A percentile compares a stretch with the other conserved stretches of the same genome.
Conservation (phyloP, 2,797 vertebrate species). For the Lophius americanus region DNA sequence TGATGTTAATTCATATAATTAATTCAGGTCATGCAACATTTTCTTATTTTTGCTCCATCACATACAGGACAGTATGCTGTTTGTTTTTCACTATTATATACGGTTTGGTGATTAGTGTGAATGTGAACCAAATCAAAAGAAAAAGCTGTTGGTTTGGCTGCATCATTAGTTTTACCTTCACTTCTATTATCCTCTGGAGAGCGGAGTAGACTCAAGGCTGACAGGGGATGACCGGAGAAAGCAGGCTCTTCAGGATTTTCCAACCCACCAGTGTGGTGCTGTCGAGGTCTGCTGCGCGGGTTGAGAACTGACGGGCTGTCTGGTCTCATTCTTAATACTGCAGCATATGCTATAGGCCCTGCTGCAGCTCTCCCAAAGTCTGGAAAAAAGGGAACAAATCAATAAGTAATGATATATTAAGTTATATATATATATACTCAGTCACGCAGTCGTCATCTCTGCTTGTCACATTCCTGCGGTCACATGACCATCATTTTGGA, state of each 20-base stretch:
- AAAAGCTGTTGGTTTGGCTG: slow-evolving; percentile 35
- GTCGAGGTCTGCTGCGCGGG: slow-evolving; percentile 83
- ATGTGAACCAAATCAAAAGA: not conserved
- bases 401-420: not conserved
- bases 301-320: slow-evolving; percentile 84
- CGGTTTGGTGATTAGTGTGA: too few species aligned
- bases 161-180: slow-evolving; percentile 82
- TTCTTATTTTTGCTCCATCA: too few species aligned
- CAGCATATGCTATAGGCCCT: slow-evolving; percentile 87
- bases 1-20: too few species aligned
- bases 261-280: slow-evolving; percentile 73
- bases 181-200: slow-evolving; percentile 89
- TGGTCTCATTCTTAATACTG: slow-evolving; percentile 89
- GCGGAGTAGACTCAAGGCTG: slow-evolving; percentile 83
- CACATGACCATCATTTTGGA: too few species aligned
- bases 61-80: too few species aligned
- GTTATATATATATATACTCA: not conserved
- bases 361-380: slow-evolving; percentile 85
- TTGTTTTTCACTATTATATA: too few species aligned
- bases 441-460: not conserved
- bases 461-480: not conserved
- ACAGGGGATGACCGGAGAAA: slow-evolving; percentile 80
- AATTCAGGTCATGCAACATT: too few species aligned
- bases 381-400: slow-evolving; percentile 51
- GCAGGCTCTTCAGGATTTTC: slow-evolving; percentile 84